Base-by-base conservation (phyloP, 2,113 vertebrate genomes). In the Notarius quadriscutis region DNA sequence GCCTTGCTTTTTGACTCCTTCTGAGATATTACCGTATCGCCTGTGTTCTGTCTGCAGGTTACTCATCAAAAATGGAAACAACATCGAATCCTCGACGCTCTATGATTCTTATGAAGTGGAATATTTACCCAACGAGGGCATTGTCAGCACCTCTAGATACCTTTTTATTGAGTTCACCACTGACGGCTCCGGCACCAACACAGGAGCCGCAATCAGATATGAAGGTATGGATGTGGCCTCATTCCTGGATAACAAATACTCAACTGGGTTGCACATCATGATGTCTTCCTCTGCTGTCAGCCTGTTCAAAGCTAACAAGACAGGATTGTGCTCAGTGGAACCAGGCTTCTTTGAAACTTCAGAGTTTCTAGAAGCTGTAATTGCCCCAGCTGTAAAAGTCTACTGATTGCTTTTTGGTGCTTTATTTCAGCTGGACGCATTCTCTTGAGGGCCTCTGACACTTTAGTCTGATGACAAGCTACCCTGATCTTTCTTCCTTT, bases 71-170 rank as follows among this genome's bases (percentile, higher is more conserved):
- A 97, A 99, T 0, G 98, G 98, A 77, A 97, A 98, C 93, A 97
- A 96, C 2, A 96, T 98, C 71, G 98, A 99, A 89, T 96, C 98
- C 0, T 94, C 97, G 0, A 96, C 96, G 0, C 93, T 99, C 85
- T 99, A 99, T 0, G 98, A 99, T 91, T 99, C 98, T 25, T 99
- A 98, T 0, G 97, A 99, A 92, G 97, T 98, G 71, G 98, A 99
- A 85, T 99, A 99, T 91, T 93, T 99, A 90, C 98, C 98, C 90
- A 97, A 97, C 0, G 98, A 99, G 91, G 98, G 98, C 6, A 94
- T 99, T 67, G 94, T 97, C 92, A 99, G 98, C 86, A 96, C 96
- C 0, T 93, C 94, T 9, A 95, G 95, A 1, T 92, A 97, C 92
- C 95, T 99, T 92, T 99, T 99, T 10, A 88, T 99, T 22, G 97